phyloP scores from a whole-genome alignment of 2,113 vertebrate species.

The Sylvia atricapilla region DNA sequence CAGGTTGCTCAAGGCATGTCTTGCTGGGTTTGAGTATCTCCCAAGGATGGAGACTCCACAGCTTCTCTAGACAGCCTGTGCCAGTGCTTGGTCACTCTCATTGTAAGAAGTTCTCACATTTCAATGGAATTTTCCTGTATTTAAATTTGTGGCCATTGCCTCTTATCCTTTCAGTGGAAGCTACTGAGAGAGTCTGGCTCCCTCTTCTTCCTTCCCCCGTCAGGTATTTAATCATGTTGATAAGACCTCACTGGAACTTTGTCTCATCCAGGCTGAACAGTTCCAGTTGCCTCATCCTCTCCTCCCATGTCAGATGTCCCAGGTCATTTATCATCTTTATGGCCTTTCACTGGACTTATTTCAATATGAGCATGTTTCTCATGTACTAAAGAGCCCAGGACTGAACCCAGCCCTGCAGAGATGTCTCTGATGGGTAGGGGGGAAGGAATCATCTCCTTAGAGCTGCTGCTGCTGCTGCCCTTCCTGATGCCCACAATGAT shows the following conservation, averaged over 20 bases:
- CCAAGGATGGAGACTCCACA: neutral
- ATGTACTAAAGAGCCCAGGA: neutral
- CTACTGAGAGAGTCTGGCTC: neutral
- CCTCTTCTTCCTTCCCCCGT: neutral
- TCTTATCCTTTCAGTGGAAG: neutral
- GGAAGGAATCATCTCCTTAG: neutral
- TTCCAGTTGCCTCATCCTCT: neutral
- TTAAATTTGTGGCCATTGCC: neutral
- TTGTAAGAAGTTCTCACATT: neutral
- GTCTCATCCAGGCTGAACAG: neutral
- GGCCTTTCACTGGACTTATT: neutral
- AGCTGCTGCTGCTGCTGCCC: neutral
- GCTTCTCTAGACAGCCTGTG: neutral
- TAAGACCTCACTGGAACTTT: neutral
- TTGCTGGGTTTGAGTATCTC: neutral
- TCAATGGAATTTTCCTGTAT: neutral
- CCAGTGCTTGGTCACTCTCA: neutral
- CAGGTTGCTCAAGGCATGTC: neutral
- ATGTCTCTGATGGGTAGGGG: neutral
- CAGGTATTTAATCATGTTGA: neutral
- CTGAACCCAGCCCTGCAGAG: neutral
- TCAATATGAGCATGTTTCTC: neutral
- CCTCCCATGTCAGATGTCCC: neutral
- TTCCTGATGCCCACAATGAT: neutral
- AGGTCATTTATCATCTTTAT: neutral